Conservation (phyloP, 2,888 invertebrate genomes). For the Cataglyphis rosenhaueri region DNA sequence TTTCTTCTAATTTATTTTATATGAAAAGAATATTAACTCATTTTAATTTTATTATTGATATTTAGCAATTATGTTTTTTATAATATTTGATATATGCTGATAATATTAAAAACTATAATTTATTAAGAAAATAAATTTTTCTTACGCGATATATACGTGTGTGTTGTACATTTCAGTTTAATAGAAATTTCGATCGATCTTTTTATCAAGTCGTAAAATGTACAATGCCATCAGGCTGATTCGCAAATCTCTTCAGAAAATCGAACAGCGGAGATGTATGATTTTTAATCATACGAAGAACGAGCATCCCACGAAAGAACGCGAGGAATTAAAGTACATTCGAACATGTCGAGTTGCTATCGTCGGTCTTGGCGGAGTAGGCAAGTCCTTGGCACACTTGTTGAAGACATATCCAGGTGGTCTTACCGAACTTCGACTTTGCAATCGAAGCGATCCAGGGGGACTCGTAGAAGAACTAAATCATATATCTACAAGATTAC, state of each 20-base stretch:
- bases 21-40: not conserved
- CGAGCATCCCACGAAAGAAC: not conserved
- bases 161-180: not conserved
- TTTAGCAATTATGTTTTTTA: not conserved
- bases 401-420: constrained; percentile 52
- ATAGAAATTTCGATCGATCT: not conserved
- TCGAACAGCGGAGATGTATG: not conserved
- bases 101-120: not conserved
- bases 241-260: not conserved
- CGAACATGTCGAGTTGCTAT: constrained; percentile 53
- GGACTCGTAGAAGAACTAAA: constrained; percentile 63
- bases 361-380: constrained; percentile 58
- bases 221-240: not conserved
- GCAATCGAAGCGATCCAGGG: constrained; percentile 50
- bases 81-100: not conserved
- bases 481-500: constrained; percentile 62
- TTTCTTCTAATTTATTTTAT: not conserved
- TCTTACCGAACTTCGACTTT: constrained; percentile 53
- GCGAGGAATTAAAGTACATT: constrained; percentile 7
- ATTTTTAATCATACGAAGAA: not conserved
- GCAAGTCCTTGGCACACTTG: constrained; percentile 57
- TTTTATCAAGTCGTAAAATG: not conserved
- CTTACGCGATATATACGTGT: not conserved
- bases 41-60: not conserved
- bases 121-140: not conserved